Evolutionary conservation across 2,113 vertebrate species (phyloP).

Genomic region (Candoia aspera): DNA sequence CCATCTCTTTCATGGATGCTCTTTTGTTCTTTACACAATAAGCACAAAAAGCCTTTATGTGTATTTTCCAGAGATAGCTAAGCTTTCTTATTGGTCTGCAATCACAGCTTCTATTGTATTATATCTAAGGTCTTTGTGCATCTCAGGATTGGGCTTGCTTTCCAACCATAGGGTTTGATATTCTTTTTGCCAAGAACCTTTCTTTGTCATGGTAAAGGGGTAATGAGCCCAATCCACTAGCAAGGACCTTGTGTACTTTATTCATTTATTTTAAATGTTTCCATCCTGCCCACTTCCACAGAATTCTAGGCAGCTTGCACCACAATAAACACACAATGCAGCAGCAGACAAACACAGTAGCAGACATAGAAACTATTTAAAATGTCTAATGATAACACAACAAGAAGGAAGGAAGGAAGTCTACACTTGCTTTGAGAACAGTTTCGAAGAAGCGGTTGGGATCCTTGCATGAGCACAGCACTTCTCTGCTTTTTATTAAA

Average conservation of each 20-base stretch:
- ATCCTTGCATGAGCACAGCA: not conserved
- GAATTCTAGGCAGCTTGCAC: not conserved
- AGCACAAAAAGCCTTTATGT: not conserved
- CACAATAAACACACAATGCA: not conserved
- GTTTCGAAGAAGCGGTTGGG: not conserved
- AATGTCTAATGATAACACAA: not conserved
- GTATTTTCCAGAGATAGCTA: conserved; percentile 4
- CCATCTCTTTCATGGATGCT: not conserved
- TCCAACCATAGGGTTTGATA: not conserved
- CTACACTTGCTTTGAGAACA: not conserved
- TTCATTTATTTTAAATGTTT: not conserved
- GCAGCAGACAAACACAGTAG: not conserved
- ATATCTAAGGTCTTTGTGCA: not conserved
- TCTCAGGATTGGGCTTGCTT: not conserved
- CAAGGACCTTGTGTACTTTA: not conserved
- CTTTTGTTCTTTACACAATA: conserved; percentile 26
- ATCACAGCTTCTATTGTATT: conserved; percentile 1
- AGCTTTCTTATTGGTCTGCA: not conserved
- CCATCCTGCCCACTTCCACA: not conserved
- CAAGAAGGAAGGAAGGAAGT: not conserved
- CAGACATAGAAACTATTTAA: not conserved
- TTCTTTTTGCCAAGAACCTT: not conserved
- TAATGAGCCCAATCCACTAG: not conserved
- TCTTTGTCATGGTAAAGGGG: too few species aligned
- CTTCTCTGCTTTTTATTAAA: not conserved